A percentile compares a stretch with the other conserved stretches of the same genome.
Conservation (phyloP, 2,797 vertebrate genomes). For the Cyclura pinguis region DNA sequence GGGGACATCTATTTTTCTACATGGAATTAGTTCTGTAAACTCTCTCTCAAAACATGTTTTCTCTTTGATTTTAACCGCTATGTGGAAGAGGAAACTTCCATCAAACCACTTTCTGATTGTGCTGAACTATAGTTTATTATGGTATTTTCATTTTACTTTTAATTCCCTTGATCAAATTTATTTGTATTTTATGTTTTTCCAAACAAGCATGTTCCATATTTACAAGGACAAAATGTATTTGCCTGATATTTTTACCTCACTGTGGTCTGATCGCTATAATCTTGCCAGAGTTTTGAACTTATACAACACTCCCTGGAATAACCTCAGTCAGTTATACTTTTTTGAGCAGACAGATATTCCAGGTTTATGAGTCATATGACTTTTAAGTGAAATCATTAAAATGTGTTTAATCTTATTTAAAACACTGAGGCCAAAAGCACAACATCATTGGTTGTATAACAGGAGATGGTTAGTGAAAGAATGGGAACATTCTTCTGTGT, state of each 20-base stretch:
- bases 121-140: neutral
- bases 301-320: neutral
- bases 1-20: neutral
- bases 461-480: neutral
- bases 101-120: neutral
- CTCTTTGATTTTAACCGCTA: neutral
- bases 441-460: neutral
- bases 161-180: neutral
- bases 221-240: neutral
- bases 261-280: neutral
- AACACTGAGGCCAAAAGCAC: neutral
- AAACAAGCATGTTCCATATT: neutral
- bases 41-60: neutral
- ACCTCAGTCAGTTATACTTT: neutral
- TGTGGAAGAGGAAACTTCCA: neutral
- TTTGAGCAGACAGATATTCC: neutral
- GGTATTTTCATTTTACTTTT: neutral
- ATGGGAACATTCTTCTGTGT: neutral
- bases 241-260: neutral
- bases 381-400: neutral
- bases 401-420: neutral
- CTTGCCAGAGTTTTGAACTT: neutral
- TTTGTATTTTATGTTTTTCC: neutral
- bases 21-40: neutral
- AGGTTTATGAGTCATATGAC: slow-evolving; percentile 6